Base-by-base conservation (phyloP, 1,140 invertebrate genomes). In the Plodia interpunctella region DNA sequence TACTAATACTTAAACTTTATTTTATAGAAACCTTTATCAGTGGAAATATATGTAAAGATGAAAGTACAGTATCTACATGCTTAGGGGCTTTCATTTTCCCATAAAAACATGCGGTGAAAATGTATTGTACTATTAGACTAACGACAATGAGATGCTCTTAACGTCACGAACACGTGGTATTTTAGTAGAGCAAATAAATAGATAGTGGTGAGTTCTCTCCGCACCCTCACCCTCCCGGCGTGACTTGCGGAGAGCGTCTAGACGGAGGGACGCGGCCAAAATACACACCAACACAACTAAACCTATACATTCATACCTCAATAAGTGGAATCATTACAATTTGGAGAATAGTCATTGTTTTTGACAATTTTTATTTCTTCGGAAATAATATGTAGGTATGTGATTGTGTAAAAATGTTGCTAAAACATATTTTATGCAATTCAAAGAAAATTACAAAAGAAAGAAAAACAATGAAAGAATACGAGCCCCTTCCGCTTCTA, bases 211-310 rank as follows among this genome's bases (percentile, higher is more conserved):
- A 77, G 74, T 74, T 72, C 65, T 74, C 72, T 62, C 20, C 51
- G 70, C 76, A 72, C 80, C 85, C 79, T 82, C 83, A 76, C 82
- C 83, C 85, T 87, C 76, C 64, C 65, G 59, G 64, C 78, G 78
- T 80, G 80, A 84, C 81, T 84, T 78, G 83, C 82, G 74, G 21
- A 77, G 66, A 78, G 80, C 70, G 85, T 88, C 85, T 88, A 88
- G 85, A 87, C 83, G 82, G 76, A 84, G 80, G 82, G 80, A 78
- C 74, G 76, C 73, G 63, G 62, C 69, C 13, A 44, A 44, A 44
- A 17, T 44, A 44, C 72, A 66, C 70, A 78, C 58, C 51, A 74
- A 72, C 70, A 69, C 66, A 66, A 70, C 73, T 70, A 71, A 65
- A 65, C 49, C 67, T 62, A 68, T 71, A 70, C 18, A 11, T 51